Evolutionary conservation across 2,797 vertebrate species (phyloP).

Genomic region (Protonibea diacanthus): DNA sequence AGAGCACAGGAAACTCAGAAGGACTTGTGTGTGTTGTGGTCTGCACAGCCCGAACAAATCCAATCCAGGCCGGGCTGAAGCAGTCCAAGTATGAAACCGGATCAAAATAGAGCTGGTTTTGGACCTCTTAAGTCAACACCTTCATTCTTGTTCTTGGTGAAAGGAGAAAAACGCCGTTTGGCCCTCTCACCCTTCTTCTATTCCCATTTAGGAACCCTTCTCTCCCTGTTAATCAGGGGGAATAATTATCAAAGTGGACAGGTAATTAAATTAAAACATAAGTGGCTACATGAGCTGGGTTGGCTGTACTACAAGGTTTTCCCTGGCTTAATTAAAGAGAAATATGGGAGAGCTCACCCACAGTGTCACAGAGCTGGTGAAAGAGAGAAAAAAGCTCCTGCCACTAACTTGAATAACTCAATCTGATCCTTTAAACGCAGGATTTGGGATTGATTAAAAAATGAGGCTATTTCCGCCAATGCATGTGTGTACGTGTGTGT

Average conservation of each 20-base stretch:
- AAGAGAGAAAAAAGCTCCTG: slow-evolving; percentile 60
- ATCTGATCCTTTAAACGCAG: slow-evolving; percentile 48
- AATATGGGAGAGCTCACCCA: slow-evolving; percentile 83
- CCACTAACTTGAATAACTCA: slow-evolving; percentile 75
- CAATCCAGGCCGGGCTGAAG: slow-evolving; percentile 5
- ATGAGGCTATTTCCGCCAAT: slow-evolving; percentile 1
- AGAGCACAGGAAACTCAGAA: slow-evolving; percentile 6
- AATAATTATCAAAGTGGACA: slow-evolving; percentile 90
- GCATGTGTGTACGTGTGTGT: not conserved
- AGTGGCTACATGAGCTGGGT: slow-evolving; percentile 86
- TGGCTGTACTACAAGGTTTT: slow-evolving; percentile 86
- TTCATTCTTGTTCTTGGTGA: slow-evolving; percentile 73
- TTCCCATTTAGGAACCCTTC: slow-evolving; percentile 81
- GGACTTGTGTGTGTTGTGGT: not conserved
- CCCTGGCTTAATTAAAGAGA: slow-evolving; percentile 86
- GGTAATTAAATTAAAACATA: slow-evolving; percentile 91
- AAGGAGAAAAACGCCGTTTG: slow-evolving; percentile 72
- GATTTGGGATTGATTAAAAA: slow-evolving; percentile 39
- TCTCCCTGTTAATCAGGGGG: slow-evolving; percentile 87
- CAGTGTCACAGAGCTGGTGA: slow-evolving; percentile 77
- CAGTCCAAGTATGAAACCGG: slow-evolving; percentile 34
- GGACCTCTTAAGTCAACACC: slow-evolving; percentile 66
- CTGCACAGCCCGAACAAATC: slow-evolving; percentile 2
- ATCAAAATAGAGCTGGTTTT: slow-evolving; percentile 38
- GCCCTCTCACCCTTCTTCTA: slow-evolving; percentile 72